Evolutionary conservation across 2,888 invertebrate genomes (phyloP), one percentile per base, ranked within the genome.

Genomic region (Tenodera sinensis): DNA sequence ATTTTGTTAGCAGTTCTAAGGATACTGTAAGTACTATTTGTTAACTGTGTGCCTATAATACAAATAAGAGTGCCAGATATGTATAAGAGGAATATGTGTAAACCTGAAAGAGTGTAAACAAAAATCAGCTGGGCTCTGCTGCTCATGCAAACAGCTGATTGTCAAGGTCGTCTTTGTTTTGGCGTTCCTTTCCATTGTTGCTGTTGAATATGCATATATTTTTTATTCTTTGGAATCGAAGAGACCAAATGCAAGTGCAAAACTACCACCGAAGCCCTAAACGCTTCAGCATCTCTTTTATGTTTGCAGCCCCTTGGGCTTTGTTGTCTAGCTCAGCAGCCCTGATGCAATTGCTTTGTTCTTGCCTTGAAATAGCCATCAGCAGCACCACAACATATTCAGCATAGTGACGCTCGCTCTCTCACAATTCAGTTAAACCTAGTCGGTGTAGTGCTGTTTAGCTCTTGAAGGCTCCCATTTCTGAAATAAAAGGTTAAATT

Each of bases 161-260:
- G 84, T 89, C 90, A 90, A 90, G 90, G 90, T 89, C 89, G 89
- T 81, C 89, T 89, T 90, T 90, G 90, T 90, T 85, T 88, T 87
- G 87, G 88, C 71, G 85, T 88, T 86, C 54, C 54, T 71, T 71
- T 71, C 54, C 20, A 71, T 71, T 71, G 54, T 71, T 71, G 54
- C 15, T 71, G 2, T 42, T 42, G 42, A 42, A 71, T 25, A 71
- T 20, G 54, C 54, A 15, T 71, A 71, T 71, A 71, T 71, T 71
- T 71, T 9, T 71, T 25, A 20, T 4, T 4, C 25, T 20, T 71
- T 71, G 54, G 3, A 20, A 3, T 20, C 8, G 25, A 25, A 2
- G 25, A 6, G 25, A 1, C 2, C 6, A 25, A 71, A 71, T 15
- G 20, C 20, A 71, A 25, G 54, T 71, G 25, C 25, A 71, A 71